Evolutionary conservation across 2,113 vertebrate genomes (phyloP).

Genomic region (Amblyornis subalaris): DNA sequence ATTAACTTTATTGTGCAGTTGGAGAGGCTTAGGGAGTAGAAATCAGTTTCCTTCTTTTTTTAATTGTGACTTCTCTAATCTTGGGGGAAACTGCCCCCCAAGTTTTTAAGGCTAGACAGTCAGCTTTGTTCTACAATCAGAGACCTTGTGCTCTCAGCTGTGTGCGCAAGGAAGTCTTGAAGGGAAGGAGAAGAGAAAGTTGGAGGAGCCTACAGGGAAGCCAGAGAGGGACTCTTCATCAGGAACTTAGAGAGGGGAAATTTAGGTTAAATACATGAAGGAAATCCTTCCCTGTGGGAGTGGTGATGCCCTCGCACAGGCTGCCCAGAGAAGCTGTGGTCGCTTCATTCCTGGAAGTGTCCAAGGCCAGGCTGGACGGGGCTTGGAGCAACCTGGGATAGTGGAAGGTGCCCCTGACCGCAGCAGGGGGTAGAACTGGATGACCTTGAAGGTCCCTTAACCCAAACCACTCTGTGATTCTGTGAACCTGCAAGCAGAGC

Average conservation of each 20-base stretch:
- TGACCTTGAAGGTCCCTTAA: background rate
- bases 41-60: background rate
- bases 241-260: background rate
- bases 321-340: background rate
- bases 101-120: background rate
- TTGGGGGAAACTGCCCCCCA: background rate
- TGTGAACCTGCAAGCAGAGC: background rate
- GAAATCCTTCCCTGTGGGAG: background rate
- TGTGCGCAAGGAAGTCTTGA: background rate
- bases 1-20: background rate
- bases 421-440: background rate
- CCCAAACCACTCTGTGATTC: background rate
- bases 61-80: background rate
- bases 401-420: background rate
- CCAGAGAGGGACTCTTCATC: background rate
- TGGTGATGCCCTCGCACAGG: background rate
- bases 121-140: background rate
- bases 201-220: background rate
- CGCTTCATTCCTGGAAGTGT: background rate
- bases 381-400: accelerated
- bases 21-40: background rate
- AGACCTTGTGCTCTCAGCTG: background rate
- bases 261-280: background rate
- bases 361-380: accelerated
- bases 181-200: background rate